Evolutionary conservation across 2,797 vertebrate species (phyloP).

Genomic region (Bradypus variegatus): DNA sequence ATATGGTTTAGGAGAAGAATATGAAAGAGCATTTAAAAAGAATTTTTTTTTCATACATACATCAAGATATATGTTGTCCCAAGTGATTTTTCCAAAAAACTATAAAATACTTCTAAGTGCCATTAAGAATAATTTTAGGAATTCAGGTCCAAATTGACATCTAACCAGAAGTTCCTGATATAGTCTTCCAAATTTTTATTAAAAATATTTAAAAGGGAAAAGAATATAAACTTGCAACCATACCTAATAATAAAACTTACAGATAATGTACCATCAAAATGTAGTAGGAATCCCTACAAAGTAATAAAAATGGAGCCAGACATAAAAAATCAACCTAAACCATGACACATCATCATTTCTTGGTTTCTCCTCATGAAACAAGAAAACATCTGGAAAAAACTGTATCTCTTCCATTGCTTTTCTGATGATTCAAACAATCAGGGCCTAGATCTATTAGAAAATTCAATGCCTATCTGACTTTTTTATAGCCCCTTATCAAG

Average conservation of each 20-base stretch:
- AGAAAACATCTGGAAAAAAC: neutral
- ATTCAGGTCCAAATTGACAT: neutral
- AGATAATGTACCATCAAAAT: neutral
- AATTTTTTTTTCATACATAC: neutral
- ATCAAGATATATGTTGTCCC: neutral
- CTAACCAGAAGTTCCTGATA: neutral
- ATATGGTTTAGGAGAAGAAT: neutral
- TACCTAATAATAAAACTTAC: neutral
- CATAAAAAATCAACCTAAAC: neutral
- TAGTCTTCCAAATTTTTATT: neutral
- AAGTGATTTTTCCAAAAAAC: neutral
- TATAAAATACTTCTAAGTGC: neutral
- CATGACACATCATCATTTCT: neutral
- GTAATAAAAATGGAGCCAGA: neutral
- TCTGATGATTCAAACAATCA: neutral
- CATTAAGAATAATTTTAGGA: conserved; percentile 10
- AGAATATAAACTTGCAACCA: neutral
- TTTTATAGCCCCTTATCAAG: neutral
- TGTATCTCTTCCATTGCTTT: neutral
- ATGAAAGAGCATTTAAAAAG: neutral
- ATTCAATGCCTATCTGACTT: neutral
- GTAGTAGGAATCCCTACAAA: neutral
- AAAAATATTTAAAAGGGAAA: neutral
- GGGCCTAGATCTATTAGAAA: neutral
- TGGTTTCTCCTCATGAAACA: neutral